Conservation (phyloP, 2,888 invertebrate genomes). For the Drosophila mimetica region DNA sequence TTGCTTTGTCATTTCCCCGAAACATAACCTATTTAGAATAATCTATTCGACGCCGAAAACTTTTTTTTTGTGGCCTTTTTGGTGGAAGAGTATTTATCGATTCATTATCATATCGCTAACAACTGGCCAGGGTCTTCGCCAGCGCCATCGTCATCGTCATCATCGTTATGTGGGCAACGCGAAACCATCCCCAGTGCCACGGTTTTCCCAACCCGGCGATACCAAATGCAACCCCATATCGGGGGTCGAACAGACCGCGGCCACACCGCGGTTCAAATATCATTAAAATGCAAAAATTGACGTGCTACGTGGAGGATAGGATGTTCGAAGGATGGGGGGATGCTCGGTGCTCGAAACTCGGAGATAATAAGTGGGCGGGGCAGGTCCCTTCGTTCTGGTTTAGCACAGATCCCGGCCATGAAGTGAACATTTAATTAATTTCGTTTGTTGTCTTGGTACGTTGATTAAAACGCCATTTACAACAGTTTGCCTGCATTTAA, state of each 20-base stretch:
- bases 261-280: slow-evolving; percentile 66
- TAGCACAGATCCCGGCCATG: slow-evolving; percentile 28
- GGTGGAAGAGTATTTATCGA: slow-evolving; percentile 28
- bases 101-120: slow-evolving; percentile 46
- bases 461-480: slow-evolving; percentile 73
- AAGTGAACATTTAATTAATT: slow-evolving; percentile 74
- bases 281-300: slow-evolving; percentile 78
- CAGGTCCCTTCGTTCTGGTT: slow-evolving; percentile 6
- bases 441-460: slow-evolving; percentile 57
- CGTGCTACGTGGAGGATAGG: slow-evolving; percentile 45
- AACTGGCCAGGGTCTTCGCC: slow-evolving; percentile 20
- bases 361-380: slow-evolving; percentile 18
- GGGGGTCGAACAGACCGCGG: slow-evolving; percentile 30
- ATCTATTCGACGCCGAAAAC: slow-evolving; percentile 5
- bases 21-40: slow-evolving; percentile 21
- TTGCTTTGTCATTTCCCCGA: slow-evolving; percentile 33
- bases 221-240: slow-evolving; percentile 30
- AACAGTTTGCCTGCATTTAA: slow-evolving; percentile 59
- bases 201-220: not conserved
- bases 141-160: slow-evolving; percentile 18
- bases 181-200: slow-evolving; percentile 8
- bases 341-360: not conserved
- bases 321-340: slow-evolving; percentile 9
- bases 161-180: slow-evolving; percentile 17
- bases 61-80: not conserved